Evolutionary conservation across 1,140 invertebrate genomes (phyloP).

Genomic region (Armadillidium nasatum): DNA sequence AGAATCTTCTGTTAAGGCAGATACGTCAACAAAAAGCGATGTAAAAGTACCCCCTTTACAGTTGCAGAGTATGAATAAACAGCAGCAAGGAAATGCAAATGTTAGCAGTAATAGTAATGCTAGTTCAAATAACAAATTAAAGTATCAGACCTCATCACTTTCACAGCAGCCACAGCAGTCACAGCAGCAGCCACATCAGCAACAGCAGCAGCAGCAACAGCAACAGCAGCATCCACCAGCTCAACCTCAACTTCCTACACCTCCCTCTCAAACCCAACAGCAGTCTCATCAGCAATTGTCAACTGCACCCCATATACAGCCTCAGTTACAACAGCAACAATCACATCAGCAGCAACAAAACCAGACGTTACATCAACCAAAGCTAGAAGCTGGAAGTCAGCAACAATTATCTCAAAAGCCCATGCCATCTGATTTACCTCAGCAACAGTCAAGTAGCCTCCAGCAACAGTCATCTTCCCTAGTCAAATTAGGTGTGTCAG

Average conservation of each 20-base stretch:
- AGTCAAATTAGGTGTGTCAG: neutral
- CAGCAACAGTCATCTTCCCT: constrained; percentile 19
- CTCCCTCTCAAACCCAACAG: constrained; percentile 42
- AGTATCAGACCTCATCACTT: neutral
- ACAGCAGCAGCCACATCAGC: neutral
- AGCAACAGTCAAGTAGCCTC: constrained; percentile 29
- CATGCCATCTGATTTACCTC: constrained; percentile 21
- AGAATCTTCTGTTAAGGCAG: too few relatives aligned
- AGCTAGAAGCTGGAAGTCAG: neutral
- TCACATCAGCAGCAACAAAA: constrained; percentile 1
- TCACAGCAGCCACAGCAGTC: neutral
- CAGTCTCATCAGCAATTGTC: constrained; percentile 19
- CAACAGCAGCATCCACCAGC: constrained; percentile 34
- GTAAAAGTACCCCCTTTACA: neutral
- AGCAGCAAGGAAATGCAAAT: neutral
- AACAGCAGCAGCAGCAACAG: neutral
- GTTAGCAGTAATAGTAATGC: neutral
- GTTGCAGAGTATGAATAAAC: neutral
- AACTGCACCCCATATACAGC: neutral
- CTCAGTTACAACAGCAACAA: neutral
- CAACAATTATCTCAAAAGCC: constrained; percentile 45
- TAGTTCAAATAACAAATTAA: neutral
- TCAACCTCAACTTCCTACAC: constrained; percentile 36
- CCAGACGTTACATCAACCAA: constrained; percentile 17
- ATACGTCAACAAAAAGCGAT: neutral